phyloP scores from a whole-genome alignment of 1,140 invertebrate species.

The Muscidifurax raptorellus region DNA sequence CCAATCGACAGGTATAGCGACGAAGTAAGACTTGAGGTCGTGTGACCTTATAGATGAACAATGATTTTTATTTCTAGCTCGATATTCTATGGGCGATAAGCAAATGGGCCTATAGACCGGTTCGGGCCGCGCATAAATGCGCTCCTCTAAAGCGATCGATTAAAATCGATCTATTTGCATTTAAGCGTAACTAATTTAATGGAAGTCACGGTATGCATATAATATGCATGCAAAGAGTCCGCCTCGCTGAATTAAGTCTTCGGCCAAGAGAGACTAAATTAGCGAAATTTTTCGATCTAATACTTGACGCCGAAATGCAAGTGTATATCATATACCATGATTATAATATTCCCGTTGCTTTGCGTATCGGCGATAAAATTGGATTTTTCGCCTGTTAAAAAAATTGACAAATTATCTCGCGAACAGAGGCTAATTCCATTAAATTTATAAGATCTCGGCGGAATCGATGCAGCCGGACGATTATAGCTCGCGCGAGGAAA shows the following conservation, averaged over 20 bases:
- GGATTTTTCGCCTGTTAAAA: no score
- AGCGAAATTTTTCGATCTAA: neutral
- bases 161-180: slow-evolving; percentile 71
- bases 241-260: slow-evolving; percentile 26
- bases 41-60: neutral
- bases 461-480: slow-evolving; percentile 6
- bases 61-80: slow-evolving; percentile 4
- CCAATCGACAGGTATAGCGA: neutral
- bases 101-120: slow-evolving; percentile 3
- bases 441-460: neutral
- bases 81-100: slow-evolving; percentile 32
- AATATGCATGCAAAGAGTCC: slow-evolving; percentile 59
- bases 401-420: slow-evolving; percentile 4
- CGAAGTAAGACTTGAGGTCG: neutral
- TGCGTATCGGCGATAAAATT: no score
- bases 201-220: slow-evolving; percentile 64
- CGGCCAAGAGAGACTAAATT: neutral
- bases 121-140: neutral
- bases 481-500: neutral
- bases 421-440: slow-evolving; percentile 33
- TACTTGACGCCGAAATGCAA: no score
- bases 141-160: slow-evolving; percentile 64
- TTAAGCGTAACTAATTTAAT: slow-evolving; percentile 74
- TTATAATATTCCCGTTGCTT: no score
- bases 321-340: no score